phyloP scores from a whole-genome alignment of 2,888 invertebrate genomes.

The Poecilus cupreus region DNA sequence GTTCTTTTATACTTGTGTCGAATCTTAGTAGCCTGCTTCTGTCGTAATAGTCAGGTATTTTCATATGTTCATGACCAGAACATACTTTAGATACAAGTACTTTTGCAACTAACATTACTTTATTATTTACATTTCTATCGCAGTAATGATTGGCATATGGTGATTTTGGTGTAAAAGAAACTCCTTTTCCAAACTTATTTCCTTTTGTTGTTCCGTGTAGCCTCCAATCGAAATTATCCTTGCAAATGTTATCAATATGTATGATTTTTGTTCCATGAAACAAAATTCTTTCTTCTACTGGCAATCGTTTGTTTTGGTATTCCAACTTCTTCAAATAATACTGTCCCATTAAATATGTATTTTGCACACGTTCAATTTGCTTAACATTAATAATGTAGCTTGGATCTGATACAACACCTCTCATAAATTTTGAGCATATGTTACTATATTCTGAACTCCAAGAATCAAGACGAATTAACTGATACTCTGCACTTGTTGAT shows the following conservation, averaged over 20 bases:
- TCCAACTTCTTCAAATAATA: conserved; percentile 63
- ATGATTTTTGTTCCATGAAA: conserved; percentile 66
- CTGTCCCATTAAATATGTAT: conserved; percentile 60
- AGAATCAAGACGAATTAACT: not conserved
- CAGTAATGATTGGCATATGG: conserved; percentile 66
- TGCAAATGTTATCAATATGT: conserved; percentile 64
- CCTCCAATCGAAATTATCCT: conserved; percentile 67
- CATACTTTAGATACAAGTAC: conserved; percentile 63
- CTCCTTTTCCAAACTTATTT: conserved; percentile 66
- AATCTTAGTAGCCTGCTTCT: conserved; percentile 57
- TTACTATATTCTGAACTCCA: not conserved
- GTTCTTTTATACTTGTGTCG: conserved; percentile 65
- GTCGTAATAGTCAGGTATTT: conserved; percentile 62
- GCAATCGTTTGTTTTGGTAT: conserved; percentile 53
- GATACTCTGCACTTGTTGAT: not conserved
- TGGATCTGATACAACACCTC: not conserved
- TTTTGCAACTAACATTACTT: conserved; percentile 65
- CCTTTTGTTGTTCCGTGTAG: conserved; percentile 63
- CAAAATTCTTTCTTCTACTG: conserved; percentile 61
- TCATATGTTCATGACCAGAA: conserved; percentile 63
- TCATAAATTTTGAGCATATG: not conserved
- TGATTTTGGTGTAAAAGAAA: conserved; percentile 65
- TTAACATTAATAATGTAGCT: not conserved
- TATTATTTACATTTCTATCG: conserved; percentile 58
- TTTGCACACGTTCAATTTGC: conserved; percentile 59